Percentiles rank a stretch among this genome's conserved stretches.
Evolutionary conservation across 2,113 vertebrate species (phyloP).

Genomic region (Reinhardtius hippoglossoides): DNA sequence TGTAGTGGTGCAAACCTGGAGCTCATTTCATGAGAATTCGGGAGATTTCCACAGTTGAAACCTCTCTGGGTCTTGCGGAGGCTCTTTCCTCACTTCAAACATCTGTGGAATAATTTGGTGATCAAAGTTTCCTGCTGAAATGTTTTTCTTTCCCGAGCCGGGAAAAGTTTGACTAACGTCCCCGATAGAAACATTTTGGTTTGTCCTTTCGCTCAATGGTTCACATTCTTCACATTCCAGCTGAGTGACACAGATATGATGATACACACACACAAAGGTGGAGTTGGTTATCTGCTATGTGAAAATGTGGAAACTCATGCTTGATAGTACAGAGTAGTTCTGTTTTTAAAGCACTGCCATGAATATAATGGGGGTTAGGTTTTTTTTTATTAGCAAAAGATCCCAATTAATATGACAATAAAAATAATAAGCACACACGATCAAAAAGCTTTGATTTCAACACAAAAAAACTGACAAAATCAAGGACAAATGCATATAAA

Average conservation of each 20-base stretch:
- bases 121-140: conserved; percentile 51
- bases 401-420: background rate
- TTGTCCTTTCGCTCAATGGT: conserved; percentile 42
- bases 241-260: conserved; percentile 52
- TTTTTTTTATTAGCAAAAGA: background rate
- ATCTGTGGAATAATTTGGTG: conserved; percentile 28
- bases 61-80: background rate
- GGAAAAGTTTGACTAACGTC: conserved; percentile 50
- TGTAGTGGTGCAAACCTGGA: too few relatives aligned
- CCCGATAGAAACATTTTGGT: conserved; percentile 48
- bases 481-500: background rate
- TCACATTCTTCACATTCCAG: conserved; percentile 69
- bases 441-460: background rate
- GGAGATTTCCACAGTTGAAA: conserved; percentile 9
- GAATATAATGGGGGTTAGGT: background rate
- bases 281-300: background rate
- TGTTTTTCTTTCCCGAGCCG: conserved; percentile 58
- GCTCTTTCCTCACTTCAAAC: conserved; percentile 31
- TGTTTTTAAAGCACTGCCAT: background rate
- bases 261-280: conserved; percentile 9
- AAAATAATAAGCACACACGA: too few relatives aligned
- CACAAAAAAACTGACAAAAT: background rate
- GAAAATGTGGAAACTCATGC: conserved; percentile 4
- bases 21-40: background rate
- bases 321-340: background rate